These are phyloP conservation scores for Potorous gilbertii DNA, from an alignment of 2,797 vertebrate species.

Conservation along the genomic window DNA sequence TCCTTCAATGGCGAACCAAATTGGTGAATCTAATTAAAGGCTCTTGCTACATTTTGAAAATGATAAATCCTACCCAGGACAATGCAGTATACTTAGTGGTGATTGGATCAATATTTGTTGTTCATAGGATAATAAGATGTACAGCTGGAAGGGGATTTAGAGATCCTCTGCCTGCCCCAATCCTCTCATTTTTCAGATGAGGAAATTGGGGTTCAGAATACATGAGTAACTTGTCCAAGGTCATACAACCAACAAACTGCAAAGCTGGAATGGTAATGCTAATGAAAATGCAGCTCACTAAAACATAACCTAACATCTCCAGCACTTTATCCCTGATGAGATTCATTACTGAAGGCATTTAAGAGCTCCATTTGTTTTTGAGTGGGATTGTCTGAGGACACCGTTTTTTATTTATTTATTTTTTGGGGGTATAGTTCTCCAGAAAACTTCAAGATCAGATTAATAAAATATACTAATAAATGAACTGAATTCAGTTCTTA, in stretches of 20 bases:
- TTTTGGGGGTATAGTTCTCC: constrained; percentile 30
- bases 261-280: neutral
- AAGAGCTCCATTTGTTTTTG: constrained; percentile 20
- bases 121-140: neutral
- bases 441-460: constrained; percentile 53
- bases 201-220: neutral
- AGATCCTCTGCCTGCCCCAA: neutral
- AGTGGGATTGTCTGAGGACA: neutral
- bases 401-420: neutral
- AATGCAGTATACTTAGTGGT: neutral
- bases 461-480: neutral
- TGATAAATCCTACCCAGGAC: neutral
- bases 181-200: neutral
- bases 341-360: constrained; percentile 33
- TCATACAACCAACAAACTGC: neutral
- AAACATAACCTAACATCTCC: constrained; percentile 24
- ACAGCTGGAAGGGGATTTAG: neutral
- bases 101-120: neutral
- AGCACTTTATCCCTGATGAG: constrained; percentile 35
- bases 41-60: neutral
- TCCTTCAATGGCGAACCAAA: neutral
- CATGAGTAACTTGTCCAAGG: neutral
- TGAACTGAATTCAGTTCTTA: neutral
- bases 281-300: constrained; percentile 21
- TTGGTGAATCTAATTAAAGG: neutral